These are phyloP conservation scores for Caerostris darwini DNA, from an alignment of 1,140 invertebrate species.

Conservation along the genomic window DNA sequence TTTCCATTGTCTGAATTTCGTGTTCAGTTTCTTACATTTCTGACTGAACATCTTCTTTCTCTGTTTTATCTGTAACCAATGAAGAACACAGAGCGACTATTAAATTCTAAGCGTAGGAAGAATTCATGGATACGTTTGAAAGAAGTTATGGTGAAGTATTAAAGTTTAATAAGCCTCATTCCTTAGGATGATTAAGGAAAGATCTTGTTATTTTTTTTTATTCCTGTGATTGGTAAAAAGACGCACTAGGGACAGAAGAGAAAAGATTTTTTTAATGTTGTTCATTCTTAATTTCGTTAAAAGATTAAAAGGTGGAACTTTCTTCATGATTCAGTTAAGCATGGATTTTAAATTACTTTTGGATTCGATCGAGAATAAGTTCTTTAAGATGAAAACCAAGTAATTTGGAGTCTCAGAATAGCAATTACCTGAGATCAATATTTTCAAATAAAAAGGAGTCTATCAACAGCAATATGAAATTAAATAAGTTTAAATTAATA, in stretches of 20 bases:
- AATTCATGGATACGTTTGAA: slow-evolving; percentile 25
- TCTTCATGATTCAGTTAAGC: not conserved
- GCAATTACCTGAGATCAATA: no score
- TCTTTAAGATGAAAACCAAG: not conserved
- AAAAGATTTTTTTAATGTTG: slow-evolving; percentile 1
- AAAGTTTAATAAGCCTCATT: slow-evolving; percentile 71
- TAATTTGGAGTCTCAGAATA: not conserved
- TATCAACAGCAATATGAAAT: no score
- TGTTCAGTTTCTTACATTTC: slow-evolving; percentile 52
- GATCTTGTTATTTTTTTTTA: not conserved
- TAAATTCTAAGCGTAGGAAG: slow-evolving; percentile 64
- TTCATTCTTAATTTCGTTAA: slow-evolving; percentile 15
- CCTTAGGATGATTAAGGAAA: slow-evolving; percentile 55
- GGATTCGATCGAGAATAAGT: not conserved
- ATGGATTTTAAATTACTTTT: slow-evolving; percentile 18
- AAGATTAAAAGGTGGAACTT: slow-evolving; percentile 49
- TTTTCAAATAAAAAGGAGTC: no score
- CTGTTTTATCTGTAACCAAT: slow-evolving; percentile 54
- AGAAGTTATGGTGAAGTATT: slow-evolving; percentile 66
- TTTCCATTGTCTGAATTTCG: slow-evolving; percentile 47
- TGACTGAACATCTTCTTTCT: slow-evolving; percentile 38
- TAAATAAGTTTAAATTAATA: no score
- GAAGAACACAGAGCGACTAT: slow-evolving; percentile 60
- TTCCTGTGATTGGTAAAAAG: slow-evolving; percentile 12
- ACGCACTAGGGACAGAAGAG: not conserved